Percentiles rank a stretch among this genome's conserved stretches.
Conservation (phyloP, 2,797 vertebrate genomes). For the Champsocephalus esox region DNA sequence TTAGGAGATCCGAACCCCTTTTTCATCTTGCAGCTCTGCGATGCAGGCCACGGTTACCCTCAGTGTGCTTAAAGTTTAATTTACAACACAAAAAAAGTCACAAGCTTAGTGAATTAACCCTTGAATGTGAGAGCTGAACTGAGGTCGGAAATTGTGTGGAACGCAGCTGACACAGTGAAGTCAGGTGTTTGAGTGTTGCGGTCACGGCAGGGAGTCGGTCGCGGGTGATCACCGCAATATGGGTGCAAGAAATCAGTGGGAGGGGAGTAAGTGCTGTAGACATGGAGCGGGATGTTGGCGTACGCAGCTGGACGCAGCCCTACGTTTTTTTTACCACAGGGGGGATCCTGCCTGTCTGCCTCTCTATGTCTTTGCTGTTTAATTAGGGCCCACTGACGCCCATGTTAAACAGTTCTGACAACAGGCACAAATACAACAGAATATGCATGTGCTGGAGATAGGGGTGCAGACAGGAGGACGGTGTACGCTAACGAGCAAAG, state of each 20-base stretch:
- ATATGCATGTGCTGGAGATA: constrained; percentile 54
- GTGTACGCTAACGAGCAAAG: constrained; percentile 40
- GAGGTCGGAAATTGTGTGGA: constrained; percentile 53
- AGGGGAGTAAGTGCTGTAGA: neutral
- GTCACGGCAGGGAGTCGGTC: neutral
- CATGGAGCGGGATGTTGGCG: neutral
- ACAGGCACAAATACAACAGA: no score
- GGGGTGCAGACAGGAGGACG: constrained; percentile 57
- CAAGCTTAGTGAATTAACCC: constrained; percentile 29
- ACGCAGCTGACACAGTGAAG: constrained; percentile 35
- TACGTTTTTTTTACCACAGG: constrained; percentile 12
- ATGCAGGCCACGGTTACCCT: constrained; percentile 31
- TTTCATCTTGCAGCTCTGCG: constrained; percentile 34
- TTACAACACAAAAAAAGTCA: constrained; percentile 48
- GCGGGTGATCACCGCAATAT: neutral
- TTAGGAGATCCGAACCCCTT: constrained; percentile 39
- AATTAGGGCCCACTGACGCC: constrained; percentile 34
- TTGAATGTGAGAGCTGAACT: constrained; percentile 46
- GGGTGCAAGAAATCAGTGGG: neutral
- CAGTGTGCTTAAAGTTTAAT: constrained; percentile 74
- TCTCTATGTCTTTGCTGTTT: constrained; percentile 43
- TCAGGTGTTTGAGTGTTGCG: constrained; percentile 18
- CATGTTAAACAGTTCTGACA: neutral
- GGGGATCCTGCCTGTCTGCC: constrained; percentile 46
- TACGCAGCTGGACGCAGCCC: constrained; percentile 27